Conservation (phyloP, 2,888 invertebrate genomes). For the Platynereis dumerilii region DNA sequence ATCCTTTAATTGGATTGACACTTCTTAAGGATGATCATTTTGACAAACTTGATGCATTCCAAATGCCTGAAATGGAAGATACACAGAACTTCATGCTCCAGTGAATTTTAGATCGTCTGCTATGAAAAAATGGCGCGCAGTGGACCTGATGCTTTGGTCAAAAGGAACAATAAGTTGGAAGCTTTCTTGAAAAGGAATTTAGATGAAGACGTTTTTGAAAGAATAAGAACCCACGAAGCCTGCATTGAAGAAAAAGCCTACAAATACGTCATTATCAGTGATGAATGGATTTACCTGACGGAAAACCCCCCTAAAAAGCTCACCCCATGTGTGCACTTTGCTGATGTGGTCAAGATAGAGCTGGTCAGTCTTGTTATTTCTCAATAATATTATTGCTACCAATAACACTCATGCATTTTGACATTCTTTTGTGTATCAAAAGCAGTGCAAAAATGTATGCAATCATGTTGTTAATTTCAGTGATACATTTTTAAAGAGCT, state of each 20-base stretch:
- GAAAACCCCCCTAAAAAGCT: slow-evolving; percentile 61
- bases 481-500: too few relatives aligned
- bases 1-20: too few relatives aligned
- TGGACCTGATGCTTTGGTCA: slow-evolving; percentile 45
- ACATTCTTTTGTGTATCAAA: too few relatives aligned
- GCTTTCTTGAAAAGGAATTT: slow-evolving; percentile 57
- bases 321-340: slow-evolving; percentile 48
- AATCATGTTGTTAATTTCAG: too few relatives aligned
- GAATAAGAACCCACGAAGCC: slow-evolving; percentile 57
- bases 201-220: slow-evolving; percentile 54
- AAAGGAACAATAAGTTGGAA: slow-evolving; percentile 60
- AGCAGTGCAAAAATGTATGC: too few relatives aligned
- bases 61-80: too few relatives aligned
- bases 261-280: slow-evolving; percentile 57
- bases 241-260: slow-evolving; percentile 61
- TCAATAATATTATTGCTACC: too few relatives aligned
- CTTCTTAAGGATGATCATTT: too few relatives aligned
- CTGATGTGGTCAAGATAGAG: slow-evolving; percentile 55
- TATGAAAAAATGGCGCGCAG: slow-evolving; percentile 46
- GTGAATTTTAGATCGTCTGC: too few relatives aligned
- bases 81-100: too few relatives aligned
- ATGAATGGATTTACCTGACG: slow-evolving; percentile 60
- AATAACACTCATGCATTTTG: too few relatives aligned
- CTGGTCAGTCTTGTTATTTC: slow-evolving; percentile 46
- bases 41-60: too few relatives aligned